Base-by-base conservation (phyloP, 2,888 invertebrate genomes). In the Lycia hirtaria region DNA sequence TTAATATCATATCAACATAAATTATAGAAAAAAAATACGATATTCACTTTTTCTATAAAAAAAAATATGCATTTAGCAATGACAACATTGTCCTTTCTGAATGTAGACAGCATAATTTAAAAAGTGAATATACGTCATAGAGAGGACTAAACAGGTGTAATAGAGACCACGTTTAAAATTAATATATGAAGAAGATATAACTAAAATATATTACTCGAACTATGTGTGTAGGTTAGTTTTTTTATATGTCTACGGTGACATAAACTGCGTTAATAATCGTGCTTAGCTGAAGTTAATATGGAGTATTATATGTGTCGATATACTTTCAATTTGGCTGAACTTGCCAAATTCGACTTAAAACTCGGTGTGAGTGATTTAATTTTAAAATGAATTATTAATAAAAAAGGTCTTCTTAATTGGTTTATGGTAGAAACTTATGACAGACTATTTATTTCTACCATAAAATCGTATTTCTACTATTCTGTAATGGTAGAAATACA, bases 281-380 rank as follows among this genome's bases (percentile, higher is more conserved):
- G 88, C 88, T 89, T 89, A 74, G 85, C 87, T 83, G 78, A 75
- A 43, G 69, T 73, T 73, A 72, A 71, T 74, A 69, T 72, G 70
- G 70, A 75, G 71, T 75, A 75, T 75, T 69, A 71, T 45, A 37
- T 32, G 64, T 66, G 58, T 70, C 37, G 44, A 61, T 56, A 35
- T 61, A 56, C 19, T 55, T 56, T 52, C 26, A 19, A 26, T 58
- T 60, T 59, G 62, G 69, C 67, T 61, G 60, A 70, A 85, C 84
- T 87, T 85, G 88, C 88, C 87, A 87, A 88, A 85, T 76, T 56
- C 22, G 7, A 50, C 33, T 45, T 53, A 65, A 64, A 71, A 63
- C 69, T 76, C 79, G 85, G 85, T 88, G 88, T 84, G 88, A 81
- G 83, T 81, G 85, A 78, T 72, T 69, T 62, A 56, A 59, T 40